Conservation (phyloP, 1,140 invertebrate species). For the Eriocheir sinensis region DNA sequence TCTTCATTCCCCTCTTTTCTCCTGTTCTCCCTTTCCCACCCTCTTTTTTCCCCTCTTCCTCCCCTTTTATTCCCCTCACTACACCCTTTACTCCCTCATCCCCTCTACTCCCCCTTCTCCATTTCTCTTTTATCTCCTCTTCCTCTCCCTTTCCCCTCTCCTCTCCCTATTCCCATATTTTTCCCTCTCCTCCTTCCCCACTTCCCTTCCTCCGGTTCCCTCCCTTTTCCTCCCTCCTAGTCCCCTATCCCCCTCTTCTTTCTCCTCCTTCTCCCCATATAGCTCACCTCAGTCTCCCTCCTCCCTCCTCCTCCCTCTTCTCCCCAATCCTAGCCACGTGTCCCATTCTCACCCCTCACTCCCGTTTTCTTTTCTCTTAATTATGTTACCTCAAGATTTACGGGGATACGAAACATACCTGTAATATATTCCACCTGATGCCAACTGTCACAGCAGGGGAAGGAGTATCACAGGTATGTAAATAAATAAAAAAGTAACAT, state of each 20-base stretch:
- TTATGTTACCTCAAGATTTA: not conserved
- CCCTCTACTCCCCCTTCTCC: not conserved
- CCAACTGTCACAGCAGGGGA: too few species aligned
- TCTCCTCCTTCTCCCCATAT: not conserved
- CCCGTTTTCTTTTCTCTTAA: not conserved
- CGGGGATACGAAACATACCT: too few species aligned
- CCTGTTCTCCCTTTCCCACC: not conserved
- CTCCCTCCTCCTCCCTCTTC: not conserved
- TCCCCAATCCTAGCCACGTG: not conserved
- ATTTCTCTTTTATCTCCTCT: not conserved
- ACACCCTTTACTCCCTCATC: not conserved
- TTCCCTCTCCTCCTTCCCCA: not conserved
- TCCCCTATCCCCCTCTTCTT: not conserved
- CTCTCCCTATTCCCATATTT: not conserved
- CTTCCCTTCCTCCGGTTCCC: not conserved
- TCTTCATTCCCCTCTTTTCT: not conserved
- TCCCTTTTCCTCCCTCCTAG: not conserved
- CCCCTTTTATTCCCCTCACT: not conserved
- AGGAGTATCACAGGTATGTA: too few species aligned
- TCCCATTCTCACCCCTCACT: not conserved
- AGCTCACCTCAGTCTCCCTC: not conserved
- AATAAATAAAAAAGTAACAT: not conserved
- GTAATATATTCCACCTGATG: too few species aligned
- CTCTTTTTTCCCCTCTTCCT: not conserved
- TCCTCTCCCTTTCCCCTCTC: not conserved